Evolutionary conservation across 2,888 invertebrate species (phyloP).

Genomic region (Eilema depressum): DNA sequence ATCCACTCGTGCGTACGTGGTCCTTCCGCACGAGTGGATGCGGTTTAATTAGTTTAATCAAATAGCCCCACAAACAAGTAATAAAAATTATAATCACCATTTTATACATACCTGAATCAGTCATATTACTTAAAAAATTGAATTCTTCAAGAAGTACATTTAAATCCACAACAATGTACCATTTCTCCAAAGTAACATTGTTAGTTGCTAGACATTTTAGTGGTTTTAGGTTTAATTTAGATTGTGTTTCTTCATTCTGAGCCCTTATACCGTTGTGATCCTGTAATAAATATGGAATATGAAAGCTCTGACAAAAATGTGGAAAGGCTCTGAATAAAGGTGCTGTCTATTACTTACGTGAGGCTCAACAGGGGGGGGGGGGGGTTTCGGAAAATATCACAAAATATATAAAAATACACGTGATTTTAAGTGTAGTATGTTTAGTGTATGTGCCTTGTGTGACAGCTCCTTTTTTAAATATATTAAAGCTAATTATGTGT

Average conservation of each 20-base stretch:
- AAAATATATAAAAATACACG: too few relatives aligned
- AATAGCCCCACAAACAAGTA: neutral
- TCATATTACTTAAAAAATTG: conserved; percentile 61
- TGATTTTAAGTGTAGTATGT: too few relatives aligned
- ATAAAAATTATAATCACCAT: neutral
- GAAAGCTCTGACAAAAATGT: too few relatives aligned
- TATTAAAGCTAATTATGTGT: neutral
- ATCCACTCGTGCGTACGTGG: too few relatives aligned
- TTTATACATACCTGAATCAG: conserved; percentile 64
- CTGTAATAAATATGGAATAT: conserved; percentile 30
- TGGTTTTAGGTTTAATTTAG: conserved; percentile 53
- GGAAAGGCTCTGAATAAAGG: neutral
- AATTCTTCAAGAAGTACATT: conserved; percentile 64
- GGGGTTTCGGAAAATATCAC: too few relatives aligned
- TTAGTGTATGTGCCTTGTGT: too few relatives aligned
- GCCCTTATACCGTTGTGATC: conserved; percentile 17
- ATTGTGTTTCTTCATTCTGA: conserved; percentile 23
- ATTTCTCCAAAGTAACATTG: conserved; percentile 50
- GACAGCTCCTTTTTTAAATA: neutral
- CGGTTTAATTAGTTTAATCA: too few relatives aligned
- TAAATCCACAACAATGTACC: conserved; percentile 72
- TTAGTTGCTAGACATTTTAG: conserved; percentile 56
- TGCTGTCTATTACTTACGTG: too few relatives aligned
- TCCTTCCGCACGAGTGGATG: too few relatives aligned
- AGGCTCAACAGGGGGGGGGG: too few relatives aligned